phyloP scores from a whole-genome alignment of 2,113 vertebrate species.

The Erinaceus europaeus region DNA sequence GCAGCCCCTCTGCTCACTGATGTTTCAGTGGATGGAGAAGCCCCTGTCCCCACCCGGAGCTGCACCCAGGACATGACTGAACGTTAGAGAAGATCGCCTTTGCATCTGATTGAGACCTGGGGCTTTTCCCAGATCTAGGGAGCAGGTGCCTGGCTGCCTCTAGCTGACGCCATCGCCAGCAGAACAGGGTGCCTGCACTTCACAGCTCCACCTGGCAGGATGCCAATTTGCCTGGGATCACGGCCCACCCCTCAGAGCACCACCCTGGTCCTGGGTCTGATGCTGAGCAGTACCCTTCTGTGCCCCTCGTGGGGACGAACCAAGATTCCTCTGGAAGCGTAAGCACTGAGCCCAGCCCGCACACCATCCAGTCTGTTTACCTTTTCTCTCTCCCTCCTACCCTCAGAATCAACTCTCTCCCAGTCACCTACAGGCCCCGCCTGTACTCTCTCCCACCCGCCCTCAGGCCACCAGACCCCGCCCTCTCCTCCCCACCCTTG shows the following conservation, averaged over 20 bases:
- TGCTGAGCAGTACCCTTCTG: constrained; percentile 74
- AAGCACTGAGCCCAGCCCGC: constrained; percentile 77
- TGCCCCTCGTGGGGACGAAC: constrained; percentile 81
- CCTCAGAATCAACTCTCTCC: neutral
- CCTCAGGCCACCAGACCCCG: too few species aligned
- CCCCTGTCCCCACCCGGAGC: fast-evolving
- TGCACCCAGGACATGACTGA: neutral
- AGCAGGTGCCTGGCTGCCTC: neutral
- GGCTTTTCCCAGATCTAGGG: neutral
- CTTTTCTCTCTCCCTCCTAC: neutral
- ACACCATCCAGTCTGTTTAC: fast-evolving
- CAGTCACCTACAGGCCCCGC: neutral
- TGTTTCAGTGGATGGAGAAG: neutral
- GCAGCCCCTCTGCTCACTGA: neutral
- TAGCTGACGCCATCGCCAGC: neutral
- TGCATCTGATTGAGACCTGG: neutral
- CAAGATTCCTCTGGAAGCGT: constrained; percentile 92
- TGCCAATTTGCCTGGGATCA: neutral
- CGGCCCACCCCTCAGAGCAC: neutral
- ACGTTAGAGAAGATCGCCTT: neutral
- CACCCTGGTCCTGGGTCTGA: constrained; percentile 51
- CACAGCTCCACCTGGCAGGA: neutral
- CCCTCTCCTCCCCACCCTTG: neutral
- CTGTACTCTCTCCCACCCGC: too few species aligned
- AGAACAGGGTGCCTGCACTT: neutral